These are phyloP conservation scores for Drosophila mimica DNA, from an alignment of 2,888 invertebrate genomes.

Conservation along the genomic window DNA sequence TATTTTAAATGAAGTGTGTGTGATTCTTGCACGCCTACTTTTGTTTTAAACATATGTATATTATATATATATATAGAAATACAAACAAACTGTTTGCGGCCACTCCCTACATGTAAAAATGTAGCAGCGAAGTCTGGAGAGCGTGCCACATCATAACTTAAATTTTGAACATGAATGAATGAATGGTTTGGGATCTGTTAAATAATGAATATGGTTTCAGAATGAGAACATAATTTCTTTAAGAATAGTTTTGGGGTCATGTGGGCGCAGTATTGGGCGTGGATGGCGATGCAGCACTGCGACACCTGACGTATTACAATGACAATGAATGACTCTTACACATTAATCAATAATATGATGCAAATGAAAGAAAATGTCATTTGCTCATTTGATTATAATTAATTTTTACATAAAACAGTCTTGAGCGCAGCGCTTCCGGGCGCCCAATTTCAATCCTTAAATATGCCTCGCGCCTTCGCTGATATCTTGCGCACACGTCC, in stretches of 20 bases:
- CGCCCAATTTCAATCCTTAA: conserved; percentile 82
- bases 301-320: conserved; percentile 54
- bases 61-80: conserved; percentile 67
- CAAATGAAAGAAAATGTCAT: conserved; percentile 56
- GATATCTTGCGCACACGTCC: conserved; percentile 94
- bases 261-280: conserved; percentile 4
- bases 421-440: conserved; percentile 48
- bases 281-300: conserved; percentile 34
- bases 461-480: conserved; percentile 90
- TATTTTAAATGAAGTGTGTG: conserved; percentile 74
- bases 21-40: conserved; percentile 58
- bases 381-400: conserved; percentile 54
- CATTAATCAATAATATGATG: conserved; percentile 77
- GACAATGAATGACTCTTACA: conserved; percentile 71
- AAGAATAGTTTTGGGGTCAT: conserved; percentile 25
- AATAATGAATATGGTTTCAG: conserved; percentile 46
- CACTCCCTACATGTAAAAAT: conserved; percentile 43
- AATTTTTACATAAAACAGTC: conserved; percentile 79
- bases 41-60: conserved; percentile 52
- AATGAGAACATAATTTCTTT: conserved; percentile 50
- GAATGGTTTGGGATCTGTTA: conserved; percentile 24
- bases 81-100: conserved; percentile 49
- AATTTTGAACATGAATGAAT: conserved; percentile 30
- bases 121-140: conserved; percentile 32
- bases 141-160: conserved; percentile 16